Evolutionary conservation across 1,140 invertebrate species (phyloP).

Genomic region (Epicauta chinensis): DNA sequence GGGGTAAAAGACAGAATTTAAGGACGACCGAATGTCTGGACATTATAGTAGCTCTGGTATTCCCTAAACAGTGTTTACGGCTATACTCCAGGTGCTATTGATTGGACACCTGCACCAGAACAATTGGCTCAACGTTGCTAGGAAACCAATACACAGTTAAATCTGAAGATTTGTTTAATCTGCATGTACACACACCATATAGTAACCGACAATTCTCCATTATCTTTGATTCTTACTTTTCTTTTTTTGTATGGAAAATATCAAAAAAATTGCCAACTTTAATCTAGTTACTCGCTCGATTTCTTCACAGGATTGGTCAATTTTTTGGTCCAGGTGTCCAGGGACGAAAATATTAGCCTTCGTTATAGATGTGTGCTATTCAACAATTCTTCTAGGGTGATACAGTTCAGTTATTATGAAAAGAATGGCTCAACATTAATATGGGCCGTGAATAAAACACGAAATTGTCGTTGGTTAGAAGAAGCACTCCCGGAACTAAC

Average conservation of each 20-base stretch:
- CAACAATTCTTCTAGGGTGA: background rate
- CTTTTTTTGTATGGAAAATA: too few species aligned
- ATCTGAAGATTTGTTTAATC: constrained; percentile 40
- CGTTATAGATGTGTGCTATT: too few species aligned
- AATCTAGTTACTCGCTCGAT: too few species aligned
- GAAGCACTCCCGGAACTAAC: too few species aligned
- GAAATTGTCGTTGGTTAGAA: too few species aligned
- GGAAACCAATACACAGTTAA: constrained; percentile 35
- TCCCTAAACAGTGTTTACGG: constrained; percentile 20
- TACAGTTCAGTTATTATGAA: constrained; percentile 14
- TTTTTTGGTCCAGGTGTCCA: too few species aligned
- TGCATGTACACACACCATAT: constrained; percentile 34
- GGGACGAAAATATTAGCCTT: too few species aligned
- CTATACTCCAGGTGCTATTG: constrained; percentile 38
- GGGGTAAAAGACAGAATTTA: too few species aligned
- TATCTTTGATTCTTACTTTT: too few species aligned
- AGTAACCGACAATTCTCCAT: too few species aligned
- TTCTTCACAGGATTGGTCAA: too few species aligned
- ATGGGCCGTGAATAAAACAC: background rate
- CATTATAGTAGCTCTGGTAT: constrained; percentile 12
- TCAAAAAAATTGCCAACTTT: too few species aligned
- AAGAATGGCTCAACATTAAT: constrained; percentile 8
- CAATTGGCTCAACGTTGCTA: constrained; percentile 39
- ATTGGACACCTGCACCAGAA: constrained; percentile 41
- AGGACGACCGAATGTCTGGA: constrained; percentile 16